These are phyloP conservation scores for Gambusia affinis DNA, from an alignment of 2,113 vertebrate species.

Conservation along the genomic window DNA sequence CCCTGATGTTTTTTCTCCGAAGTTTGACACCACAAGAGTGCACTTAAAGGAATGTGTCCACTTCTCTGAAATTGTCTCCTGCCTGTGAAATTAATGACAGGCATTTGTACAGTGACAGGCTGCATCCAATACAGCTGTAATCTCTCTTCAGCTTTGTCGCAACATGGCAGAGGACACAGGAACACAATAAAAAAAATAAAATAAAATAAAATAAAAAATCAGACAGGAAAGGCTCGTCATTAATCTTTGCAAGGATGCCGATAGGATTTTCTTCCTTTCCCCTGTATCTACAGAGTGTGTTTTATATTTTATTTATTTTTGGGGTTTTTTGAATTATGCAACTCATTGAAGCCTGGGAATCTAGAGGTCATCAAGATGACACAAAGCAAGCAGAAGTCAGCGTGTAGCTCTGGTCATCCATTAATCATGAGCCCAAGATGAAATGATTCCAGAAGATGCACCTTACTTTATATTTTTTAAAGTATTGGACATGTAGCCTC, in stretches of 20 bases:
- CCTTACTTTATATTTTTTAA: no score
- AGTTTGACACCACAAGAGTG: conserved; percentile 40
- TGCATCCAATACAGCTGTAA: conserved; percentile 68
- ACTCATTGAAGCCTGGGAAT: conserved; percentile 28
- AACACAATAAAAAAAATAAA: conserved; percentile 53
- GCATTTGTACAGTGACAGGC: conserved; percentile 73
- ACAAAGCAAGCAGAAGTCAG: not conserved
- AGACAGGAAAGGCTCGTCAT: conserved; percentile 41
- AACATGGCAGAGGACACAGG: conserved; percentile 50
- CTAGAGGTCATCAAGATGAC: conserved; percentile 12
- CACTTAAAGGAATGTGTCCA: conserved; percentile 60
- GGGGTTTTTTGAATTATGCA: conserved; percentile 25
- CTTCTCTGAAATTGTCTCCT: conserved; percentile 69
- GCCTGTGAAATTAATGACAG: conserved; percentile 71
- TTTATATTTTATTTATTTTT: no score
- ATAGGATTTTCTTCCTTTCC: not conserved
- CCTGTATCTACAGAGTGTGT: no score
- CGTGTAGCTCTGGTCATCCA: no score
- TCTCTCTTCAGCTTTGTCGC: conserved; percentile 63
- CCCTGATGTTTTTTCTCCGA: conserved; percentile 46
- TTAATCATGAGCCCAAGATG: no score
- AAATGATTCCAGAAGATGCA: no score
- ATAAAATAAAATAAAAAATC: conserved; percentile 40
- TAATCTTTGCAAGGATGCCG: conserved; percentile 50
- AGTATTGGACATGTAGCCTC: no score